Evolutionary conservation across 2,888 invertebrate species (phyloP), one percentile per base, ranked within the genome.

Genomic region (Pherbina coryleti): DNA sequence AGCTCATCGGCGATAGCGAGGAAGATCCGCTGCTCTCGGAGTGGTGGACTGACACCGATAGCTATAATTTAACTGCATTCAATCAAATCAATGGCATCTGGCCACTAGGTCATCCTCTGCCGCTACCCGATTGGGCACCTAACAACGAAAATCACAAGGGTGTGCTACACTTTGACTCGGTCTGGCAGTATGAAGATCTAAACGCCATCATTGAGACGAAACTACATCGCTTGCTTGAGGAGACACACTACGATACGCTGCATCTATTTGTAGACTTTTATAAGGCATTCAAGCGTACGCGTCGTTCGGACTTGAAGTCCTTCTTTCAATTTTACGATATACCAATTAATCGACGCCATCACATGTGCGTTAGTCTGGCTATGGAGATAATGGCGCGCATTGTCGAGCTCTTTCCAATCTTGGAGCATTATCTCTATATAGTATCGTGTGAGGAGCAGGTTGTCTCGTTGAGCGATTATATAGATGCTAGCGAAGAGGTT

Each of bases 361-460:
- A 96, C 89, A 97, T 97, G 76, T 97, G 97, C 88, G 97, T 97
- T 71, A 97, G 97, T 28, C 91, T 97, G 81, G 96, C 96, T 82
- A 92, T 96, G 85, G 96, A 96, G 89, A 91, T 97, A 83, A 92
- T 95, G 86, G 90, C 92, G 81, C 92, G 94, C 73, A 91, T 95
- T 85, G 92, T 93, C 81, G 91, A 92, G 85, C 91, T 92, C 87
- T 94, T 93, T 85, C 93, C 94, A 7, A 93, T 94, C 71, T 91
- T 96, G 83, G 92, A 92, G 53, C 91, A 92, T 78, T 92, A 93
- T 84, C 90, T 95, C 79, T 94, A 93, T 85, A 91, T 97, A 83
- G 94, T 94, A 71, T 97, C 97, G 17, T 97, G 97, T 87, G 97
- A 97, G 90, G 97, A 97, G 91, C 94, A 95, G 79, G 93, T 94